A percentile compares a stretch with the other conserved stretches of the same genome.
These are phyloP conservation scores for Diprion similis DNA, from an alignment of 1,140 invertebrate genomes.

Conservation along the genomic window DNA sequence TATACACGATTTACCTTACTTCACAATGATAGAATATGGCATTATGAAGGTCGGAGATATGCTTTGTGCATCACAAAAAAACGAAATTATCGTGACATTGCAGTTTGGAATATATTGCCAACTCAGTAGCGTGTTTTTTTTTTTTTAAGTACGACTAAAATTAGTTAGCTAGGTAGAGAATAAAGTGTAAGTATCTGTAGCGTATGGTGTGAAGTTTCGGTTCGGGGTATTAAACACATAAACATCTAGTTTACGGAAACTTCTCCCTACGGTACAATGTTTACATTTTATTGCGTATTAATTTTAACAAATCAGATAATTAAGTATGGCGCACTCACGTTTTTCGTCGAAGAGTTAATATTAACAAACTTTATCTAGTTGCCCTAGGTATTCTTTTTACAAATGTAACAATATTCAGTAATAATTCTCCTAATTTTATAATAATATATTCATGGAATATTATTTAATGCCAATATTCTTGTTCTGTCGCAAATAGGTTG, in stretches of 20 bases:
- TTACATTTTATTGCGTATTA: slow-evolving; percentile 3
- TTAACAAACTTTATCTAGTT: slow-evolving; percentile 37
- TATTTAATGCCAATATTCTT: slow-evolving; percentile 35
- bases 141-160: slow-evolving; percentile 23
- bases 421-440: slow-evolving; percentile 35
- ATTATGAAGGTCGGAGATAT: not conserved
- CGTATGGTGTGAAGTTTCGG: slow-evolving; percentile 21
- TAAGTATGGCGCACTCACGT: slow-evolving; percentile 28
- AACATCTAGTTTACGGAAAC: slow-evolving; percentile 8
- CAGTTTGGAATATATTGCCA: slow-evolving; percentile 4
- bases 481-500: not conserved
- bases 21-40: not conserved
- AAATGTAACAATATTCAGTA: slow-evolving; percentile 46
- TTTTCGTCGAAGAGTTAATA: slow-evolving; percentile 32
- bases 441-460: slow-evolving; percentile 44
- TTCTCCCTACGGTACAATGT: slow-evolving; percentile 7
- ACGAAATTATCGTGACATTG: not conserved
- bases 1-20: not conserved
- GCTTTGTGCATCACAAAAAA: too few species aligned
- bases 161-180: slow-evolving; percentile 23
- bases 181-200: slow-evolving; percentile 4
- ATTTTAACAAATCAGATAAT: slow-evolving; percentile 35
- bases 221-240: slow-evolving; percentile 35
- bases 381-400: slow-evolving; percentile 38
- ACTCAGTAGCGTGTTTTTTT: slow-evolving; percentile 11